These are phyloP conservation scores for Strix uralensis DNA, from an alignment of 2,113 vertebrate species.

Conservation along the genomic window DNA sequence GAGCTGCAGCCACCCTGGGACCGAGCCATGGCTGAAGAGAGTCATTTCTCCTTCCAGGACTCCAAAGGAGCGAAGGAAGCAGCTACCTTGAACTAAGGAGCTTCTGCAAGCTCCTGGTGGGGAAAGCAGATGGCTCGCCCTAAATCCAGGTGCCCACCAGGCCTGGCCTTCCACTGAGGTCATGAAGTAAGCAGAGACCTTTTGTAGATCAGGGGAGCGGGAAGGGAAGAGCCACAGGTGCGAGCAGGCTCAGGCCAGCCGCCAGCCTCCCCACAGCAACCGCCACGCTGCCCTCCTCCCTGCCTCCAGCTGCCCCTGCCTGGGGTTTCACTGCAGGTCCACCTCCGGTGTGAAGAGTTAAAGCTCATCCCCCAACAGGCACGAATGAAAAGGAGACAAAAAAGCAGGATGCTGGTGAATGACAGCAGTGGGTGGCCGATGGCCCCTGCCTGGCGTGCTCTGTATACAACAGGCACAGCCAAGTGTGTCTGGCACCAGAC, in stretches of 20 bases:
- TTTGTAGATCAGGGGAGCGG: fast-evolving
- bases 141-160: background rate
- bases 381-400: background rate
- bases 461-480: conserved; percentile 53
- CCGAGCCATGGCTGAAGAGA: background rate
- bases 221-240: background rate
- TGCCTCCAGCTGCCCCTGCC: background rate
- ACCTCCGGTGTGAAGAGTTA: background rate
- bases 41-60: background rate
- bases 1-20: background rate
- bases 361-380: background rate
- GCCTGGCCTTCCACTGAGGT: background rate
- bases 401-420: conserved; percentile 58
- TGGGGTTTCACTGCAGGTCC: background rate
- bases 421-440: conserved; percentile 18
- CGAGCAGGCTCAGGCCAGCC: background rate
- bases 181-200: background rate
- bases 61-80: background rate
- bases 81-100: background rate
- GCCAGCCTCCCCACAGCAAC: background rate
- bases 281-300: background rate
- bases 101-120: background rate
- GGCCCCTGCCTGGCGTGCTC: background rate
- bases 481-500: conserved; percentile 50
- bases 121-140: background rate